These are phyloP conservation scores for Megatriorchis doriae DNA, from an alignment of 2,113 vertebrate species.

Conservation along the genomic window DNA sequence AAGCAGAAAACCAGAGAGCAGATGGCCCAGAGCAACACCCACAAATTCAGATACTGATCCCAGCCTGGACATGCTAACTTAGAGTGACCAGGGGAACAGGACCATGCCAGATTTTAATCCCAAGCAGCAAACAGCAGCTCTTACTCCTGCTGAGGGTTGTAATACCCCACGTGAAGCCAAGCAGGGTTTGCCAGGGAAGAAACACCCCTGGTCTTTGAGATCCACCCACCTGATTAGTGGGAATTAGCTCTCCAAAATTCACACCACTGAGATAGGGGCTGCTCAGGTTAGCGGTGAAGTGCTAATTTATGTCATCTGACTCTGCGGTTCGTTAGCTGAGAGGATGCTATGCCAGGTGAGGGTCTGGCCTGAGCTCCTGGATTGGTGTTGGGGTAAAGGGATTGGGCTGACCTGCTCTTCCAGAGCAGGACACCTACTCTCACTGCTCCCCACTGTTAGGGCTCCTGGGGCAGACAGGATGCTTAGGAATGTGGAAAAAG, in stretches of 20 bases:
- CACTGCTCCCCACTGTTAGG: neutral
- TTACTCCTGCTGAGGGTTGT: neutral
- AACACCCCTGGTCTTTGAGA: neutral
- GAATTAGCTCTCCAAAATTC: neutral
- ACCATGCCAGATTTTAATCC: fast-evolving
- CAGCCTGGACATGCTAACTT: fast-evolving
- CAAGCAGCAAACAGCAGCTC: neutral
- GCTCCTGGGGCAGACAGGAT: neutral
- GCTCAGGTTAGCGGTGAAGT: neutral
- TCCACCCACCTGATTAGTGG: neutral
- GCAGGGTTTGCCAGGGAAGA: neutral
- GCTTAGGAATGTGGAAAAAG: fast-evolving
- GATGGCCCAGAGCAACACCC: neutral
- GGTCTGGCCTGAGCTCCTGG: neutral
- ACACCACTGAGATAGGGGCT: neutral
- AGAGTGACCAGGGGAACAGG: neutral
- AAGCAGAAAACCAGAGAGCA: neutral
- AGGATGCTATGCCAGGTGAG: neutral
- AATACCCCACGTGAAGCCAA: neutral
- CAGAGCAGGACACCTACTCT: neutral
- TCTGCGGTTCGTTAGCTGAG: neutral
- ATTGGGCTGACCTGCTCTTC: neutral
- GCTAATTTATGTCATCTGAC: neutral
- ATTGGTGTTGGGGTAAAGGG: neutral
- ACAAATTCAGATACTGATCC: neutral